Evolutionary conservation across 2,888 invertebrate genomes (phyloP).

Genomic region (Orgyia antiqua): DNA sequence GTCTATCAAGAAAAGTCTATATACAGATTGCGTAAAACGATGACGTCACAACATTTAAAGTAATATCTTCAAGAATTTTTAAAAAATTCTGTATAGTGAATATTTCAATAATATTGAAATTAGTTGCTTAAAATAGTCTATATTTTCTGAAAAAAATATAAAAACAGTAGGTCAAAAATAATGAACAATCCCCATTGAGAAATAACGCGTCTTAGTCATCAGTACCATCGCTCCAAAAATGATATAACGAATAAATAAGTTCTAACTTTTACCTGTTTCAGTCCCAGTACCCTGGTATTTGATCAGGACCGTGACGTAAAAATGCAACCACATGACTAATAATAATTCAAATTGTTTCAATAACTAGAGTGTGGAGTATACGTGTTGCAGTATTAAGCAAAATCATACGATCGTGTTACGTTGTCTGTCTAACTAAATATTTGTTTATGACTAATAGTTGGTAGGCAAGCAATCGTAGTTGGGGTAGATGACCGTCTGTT

Average conservation of each 20-base stretch:
- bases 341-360: slow-evolving; percentile 34
- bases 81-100: too few species aligned
- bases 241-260: slow-evolving; percentile 1
- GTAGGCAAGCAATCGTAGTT: slow-evolving; percentile 59
- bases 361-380: slow-evolving; percentile 24
- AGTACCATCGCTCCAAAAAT: neutral
- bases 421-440: slow-evolving; percentile 50
- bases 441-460: slow-evolving; percentile 60
- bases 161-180: too few species aligned
- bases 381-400: slow-evolving; percentile 42
- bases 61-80: too few species aligned
- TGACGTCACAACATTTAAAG: too few species aligned
- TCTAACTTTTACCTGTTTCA: neutral
- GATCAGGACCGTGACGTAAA: slow-evolving; percentile 14
- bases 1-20: too few species aligned
- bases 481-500: slow-evolving; percentile 69
- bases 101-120: too few species aligned
- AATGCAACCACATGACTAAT: slow-evolving; percentile 29
- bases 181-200: too few species aligned
- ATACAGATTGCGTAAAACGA: too few species aligned
- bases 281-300: slow-evolving; percentile 1
- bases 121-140: too few species aligned
- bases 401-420: slow-evolving; percentile 41
- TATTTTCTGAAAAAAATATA: too few species aligned
- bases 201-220: too few species aligned